Evolutionary conservation across 1,140 invertebrate species (phyloP).

Genomic region (Atta colombica): DNA sequence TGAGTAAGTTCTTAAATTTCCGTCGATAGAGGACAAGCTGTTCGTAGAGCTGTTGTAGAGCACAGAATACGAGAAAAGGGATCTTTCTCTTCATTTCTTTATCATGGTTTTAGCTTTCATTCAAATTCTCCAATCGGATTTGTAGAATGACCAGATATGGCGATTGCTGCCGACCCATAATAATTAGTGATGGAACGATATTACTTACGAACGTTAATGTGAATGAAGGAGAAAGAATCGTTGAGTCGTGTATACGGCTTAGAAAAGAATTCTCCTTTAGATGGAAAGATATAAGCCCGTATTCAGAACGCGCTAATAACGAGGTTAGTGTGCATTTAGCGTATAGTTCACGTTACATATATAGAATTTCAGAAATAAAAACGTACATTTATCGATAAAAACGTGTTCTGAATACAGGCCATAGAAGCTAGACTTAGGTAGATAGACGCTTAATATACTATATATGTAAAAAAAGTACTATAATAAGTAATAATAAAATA

Average conservation of each 20-base stretch:
- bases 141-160: conserved; percentile 11
- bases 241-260: background rate
- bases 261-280: background rate
- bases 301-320: no score
- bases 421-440: background rate
- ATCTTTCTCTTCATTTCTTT: background rate
- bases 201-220: background rate
- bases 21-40: conserved; percentile 42
- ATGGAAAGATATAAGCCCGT: background rate
- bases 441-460: background rate
- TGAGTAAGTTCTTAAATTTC: conserved; percentile 73
- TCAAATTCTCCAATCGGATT: conserved; percentile 50
- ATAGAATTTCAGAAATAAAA: no score
- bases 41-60: background rate
- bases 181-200: conserved; percentile 14
- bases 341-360: no score
- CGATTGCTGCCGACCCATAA: conserved; percentile 8
- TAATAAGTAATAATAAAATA: background rate
- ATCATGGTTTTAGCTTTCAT: background rate
- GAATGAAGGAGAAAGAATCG: background rate
- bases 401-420: no score
- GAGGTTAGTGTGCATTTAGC: no score
- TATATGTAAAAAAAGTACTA: background rate
- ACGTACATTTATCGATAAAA: no score
- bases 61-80: conserved; percentile 15